Conservation (phyloP, 2,888 invertebrate species). For the Steromphala cineraria region DNA sequence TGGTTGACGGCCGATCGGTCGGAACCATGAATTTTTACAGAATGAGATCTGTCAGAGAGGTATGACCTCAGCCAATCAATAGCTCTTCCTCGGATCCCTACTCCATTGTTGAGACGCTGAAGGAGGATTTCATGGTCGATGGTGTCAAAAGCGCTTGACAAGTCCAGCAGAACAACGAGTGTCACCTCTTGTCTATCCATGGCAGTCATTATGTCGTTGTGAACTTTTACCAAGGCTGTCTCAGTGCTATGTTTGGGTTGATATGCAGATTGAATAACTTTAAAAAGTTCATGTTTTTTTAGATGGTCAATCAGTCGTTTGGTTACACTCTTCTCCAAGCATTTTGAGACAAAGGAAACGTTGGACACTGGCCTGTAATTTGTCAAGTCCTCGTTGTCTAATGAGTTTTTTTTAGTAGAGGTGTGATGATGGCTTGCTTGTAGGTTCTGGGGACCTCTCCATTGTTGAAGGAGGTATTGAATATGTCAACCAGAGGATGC, state of each 20-base stretch:
- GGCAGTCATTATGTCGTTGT: conserved; percentile 16
- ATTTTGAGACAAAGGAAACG: too few relatives aligned
- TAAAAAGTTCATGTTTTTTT: conserved; percentile 7
- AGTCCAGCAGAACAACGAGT: conserved; percentile 27
- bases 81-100: too few relatives aligned
- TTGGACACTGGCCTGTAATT: conserved; percentile 35
- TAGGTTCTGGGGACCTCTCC: conserved; percentile 3
- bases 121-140: conserved; percentile 23
- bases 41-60: too few relatives aligned
- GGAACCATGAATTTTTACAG: too few relatives aligned
- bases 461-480: background rate
- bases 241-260: conserved; percentile 16
- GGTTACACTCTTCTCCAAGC: conserved; percentile 23
- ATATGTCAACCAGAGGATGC: background rate
- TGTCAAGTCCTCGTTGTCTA: conserved; percentile 18
- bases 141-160: conserved; percentile 30
- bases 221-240: conserved; percentile 22
- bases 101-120: too few relatives aligned
- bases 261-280: conserved; percentile 26
- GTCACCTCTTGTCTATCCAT: conserved; percentile 18
- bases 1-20: too few relatives aligned
- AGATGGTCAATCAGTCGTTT: conserved; percentile 15
- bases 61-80: too few relatives aligned
- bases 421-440: too few relatives aligned
- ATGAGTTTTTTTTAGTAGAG: conserved; percentile 18